phyloP scores from a whole-genome alignment of 2,113 vertebrate species.

The Potamarius usumacintae region DNA sequence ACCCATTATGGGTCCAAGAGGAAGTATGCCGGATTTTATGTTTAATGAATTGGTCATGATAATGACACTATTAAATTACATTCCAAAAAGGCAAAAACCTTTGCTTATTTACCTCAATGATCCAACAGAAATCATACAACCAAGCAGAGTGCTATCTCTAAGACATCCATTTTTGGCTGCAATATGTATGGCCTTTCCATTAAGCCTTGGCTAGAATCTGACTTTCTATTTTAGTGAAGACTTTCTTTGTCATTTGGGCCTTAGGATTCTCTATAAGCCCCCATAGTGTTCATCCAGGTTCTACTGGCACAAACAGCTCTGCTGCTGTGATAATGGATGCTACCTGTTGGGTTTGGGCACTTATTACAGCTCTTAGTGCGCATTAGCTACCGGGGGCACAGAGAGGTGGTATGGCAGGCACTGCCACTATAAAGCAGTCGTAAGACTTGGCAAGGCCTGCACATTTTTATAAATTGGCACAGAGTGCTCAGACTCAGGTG shows the following conservation, averaged over 20 bases:
- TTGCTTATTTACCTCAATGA: neutral
- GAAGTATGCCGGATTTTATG: constrained; percentile 4
- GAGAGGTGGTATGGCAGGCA: constrained; percentile 55
- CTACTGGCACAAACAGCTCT: constrained; percentile 45
- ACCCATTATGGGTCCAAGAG: neutral
- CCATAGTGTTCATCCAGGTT: constrained; percentile 13
- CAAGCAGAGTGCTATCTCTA: neutral
- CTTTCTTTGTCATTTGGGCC: constrained; percentile 13
- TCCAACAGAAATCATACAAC: neutral
- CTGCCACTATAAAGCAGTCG: constrained; percentile 42
- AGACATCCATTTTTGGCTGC: neutral
- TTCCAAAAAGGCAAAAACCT: constrained; percentile 10
- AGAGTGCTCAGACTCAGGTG: constrained; percentile 58
- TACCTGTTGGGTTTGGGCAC: constrained; percentile 71
- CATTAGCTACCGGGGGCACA: constrained; percentile 47
- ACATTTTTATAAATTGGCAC: constrained; percentile 64
- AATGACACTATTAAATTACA: neutral
- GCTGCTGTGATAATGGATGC: constrained; percentile 68
- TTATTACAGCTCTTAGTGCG: constrained; percentile 62
- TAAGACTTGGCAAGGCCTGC: constrained; percentile 33
- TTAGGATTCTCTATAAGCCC: constrained; percentile 37
- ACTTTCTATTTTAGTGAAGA: constrained; percentile 13
- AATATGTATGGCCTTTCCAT: neutral
- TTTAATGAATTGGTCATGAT: constrained; percentile 6
- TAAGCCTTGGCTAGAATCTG: constrained; percentile 4